Percentiles rank a stretch among this genome's conserved stretches.
These are phyloP conservation scores for Cataglyphis altisquamis DNA, from an alignment of 2,888 invertebrate species.

Conservation along the genomic window DNA sequence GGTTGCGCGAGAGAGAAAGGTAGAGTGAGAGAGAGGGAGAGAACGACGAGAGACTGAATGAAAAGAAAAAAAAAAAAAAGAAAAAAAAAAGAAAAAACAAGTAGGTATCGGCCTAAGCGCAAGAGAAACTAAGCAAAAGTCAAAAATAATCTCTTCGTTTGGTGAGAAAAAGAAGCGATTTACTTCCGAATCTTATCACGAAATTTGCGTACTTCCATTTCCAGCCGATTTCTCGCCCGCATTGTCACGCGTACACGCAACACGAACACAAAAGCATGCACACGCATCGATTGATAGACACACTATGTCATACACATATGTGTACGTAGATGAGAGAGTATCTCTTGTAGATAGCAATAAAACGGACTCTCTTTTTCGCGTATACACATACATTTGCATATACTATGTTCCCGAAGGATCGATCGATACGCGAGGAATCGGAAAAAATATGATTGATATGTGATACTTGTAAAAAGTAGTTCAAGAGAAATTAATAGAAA, in stretches of 20 bases:
- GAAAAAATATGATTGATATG: background rate
- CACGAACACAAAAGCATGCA: slow-evolving; percentile 15
- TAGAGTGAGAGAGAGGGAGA: background rate
- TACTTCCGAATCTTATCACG: slow-evolving; percentile 56
- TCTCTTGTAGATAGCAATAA: slow-evolving; percentile 84
- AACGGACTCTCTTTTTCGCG: slow-evolving; percentile 74
- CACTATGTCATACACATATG: background rate
- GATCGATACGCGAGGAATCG: slow-evolving; percentile 55
- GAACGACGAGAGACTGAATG: background rate
- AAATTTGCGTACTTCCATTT: slow-evolving; percentile 59
- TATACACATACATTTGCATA: slow-evolving; percentile 73
- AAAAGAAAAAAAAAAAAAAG: slow-evolving; percentile 18
- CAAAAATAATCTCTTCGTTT: slow-evolving; percentile 24
- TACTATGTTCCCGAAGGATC: slow-evolving; percentile 52
- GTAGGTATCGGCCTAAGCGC: slow-evolving; percentile 76
- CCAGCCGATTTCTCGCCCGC: slow-evolving; percentile 48
- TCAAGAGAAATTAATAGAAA: slow-evolving; percentile 38
- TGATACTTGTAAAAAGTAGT: slow-evolving; percentile 10
- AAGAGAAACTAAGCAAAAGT: slow-evolving; percentile 45
- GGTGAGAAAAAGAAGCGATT: background rate
- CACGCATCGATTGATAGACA: background rate
- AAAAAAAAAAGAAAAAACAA: slow-evolving; percentile 14
- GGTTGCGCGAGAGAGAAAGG: slow-evolving; percentile 29
- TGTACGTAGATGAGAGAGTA: slow-evolving; percentile 37
- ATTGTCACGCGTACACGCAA: slow-evolving; percentile 27